Base-by-base conservation (phyloP, 1,140 invertebrate species). In the Heliconius hewitsoni region DNA sequence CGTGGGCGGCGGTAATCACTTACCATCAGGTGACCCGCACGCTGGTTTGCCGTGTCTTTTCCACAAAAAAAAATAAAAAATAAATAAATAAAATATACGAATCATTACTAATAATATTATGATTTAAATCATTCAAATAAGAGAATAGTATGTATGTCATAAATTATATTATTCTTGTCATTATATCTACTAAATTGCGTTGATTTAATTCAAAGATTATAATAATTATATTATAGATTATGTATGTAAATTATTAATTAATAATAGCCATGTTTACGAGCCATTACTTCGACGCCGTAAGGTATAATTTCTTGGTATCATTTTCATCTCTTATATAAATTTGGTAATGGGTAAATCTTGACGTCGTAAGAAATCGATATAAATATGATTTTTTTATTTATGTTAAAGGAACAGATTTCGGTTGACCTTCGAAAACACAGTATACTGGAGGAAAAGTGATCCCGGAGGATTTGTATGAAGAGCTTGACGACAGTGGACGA, bases 311-410 rank as follows among this genome's bases (percentile, higher is more conserved):
- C 2, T 57, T 57, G 55, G 9, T 57, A 23, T 57, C 55, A 34
- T 76, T 76, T 76, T 70, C 39, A 74, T 72, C 13, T 42, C 50
- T 73, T 55, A 23, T 57, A 57, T 34, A 57, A 57, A 8, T 57
- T 57, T 8, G 5, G 16, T 52, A 18, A 55, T 55, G 52, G 19
- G 6, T 13, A 57, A 57, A n/a, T n/a, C 55, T n/a, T 57, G 8
- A 23, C 55, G 9, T 23, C 19, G 9, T 57, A 8, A 11, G 23
- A 57, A 23, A 57, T 6, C 23, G n/a, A 8, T 57, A 23, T 8
- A 8, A n/a, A 23, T 57, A n/a, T 23, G 1, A 52, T 0, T 8
- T 52, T 18, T 52, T 52, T 1, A 19, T 18, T 19, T 6, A 19
- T 52, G 50, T 8, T 46, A 46, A 46, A 46, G 3, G 6, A 37